phyloP scores from a whole-genome alignment of 2,797 vertebrate species.

The Pseudomugil tenellus region DNA sequence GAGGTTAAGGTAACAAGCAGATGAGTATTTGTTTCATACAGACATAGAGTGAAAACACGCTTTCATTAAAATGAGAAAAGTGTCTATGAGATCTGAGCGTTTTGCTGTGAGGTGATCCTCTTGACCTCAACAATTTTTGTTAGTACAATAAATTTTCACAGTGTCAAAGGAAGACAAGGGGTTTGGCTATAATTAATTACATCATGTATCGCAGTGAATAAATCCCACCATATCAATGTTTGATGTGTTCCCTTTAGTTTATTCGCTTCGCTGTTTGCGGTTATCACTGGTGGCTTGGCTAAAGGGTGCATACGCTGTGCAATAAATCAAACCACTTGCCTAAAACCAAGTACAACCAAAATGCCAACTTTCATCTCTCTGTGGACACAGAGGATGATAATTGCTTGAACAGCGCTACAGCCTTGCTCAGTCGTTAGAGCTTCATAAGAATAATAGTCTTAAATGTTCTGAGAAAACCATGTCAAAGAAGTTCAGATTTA shows the following conservation, averaged over 20 bases:
- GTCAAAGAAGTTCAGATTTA: conserved; percentile 39
- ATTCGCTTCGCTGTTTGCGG: conserved; percentile 24
- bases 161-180: conserved; percentile 1
- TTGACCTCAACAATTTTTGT: neutral
- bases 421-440: conserved; percentile 56
- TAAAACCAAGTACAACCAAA: conserved; percentile 54
- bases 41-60: neutral
- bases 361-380: conserved; percentile 57
- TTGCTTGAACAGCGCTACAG: conserved; percentile 60
- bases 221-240: neutral
- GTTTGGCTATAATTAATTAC: conserved; percentile 38
- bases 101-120: conserved; percentile 2
- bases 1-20: neutral
- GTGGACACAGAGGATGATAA: conserved; percentile 47
- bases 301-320: conserved; percentile 43
- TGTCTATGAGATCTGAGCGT: neutral
- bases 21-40: too few relatives aligned
- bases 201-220: conserved; percentile 12
- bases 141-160: neutral
- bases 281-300: conserved; percentile 40
- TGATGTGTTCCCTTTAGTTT: conserved; percentile 13
- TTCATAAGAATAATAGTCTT: conserved; percentile 45
- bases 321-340: conserved; percentile 53
- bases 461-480: conserved; percentile 39
- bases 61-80: neutral